Evolutionary conservation across 2,113 vertebrate genomes (phyloP), one percentile per base, ranked within the genome.

Genomic region (Hippocampus zosterae): DNA sequence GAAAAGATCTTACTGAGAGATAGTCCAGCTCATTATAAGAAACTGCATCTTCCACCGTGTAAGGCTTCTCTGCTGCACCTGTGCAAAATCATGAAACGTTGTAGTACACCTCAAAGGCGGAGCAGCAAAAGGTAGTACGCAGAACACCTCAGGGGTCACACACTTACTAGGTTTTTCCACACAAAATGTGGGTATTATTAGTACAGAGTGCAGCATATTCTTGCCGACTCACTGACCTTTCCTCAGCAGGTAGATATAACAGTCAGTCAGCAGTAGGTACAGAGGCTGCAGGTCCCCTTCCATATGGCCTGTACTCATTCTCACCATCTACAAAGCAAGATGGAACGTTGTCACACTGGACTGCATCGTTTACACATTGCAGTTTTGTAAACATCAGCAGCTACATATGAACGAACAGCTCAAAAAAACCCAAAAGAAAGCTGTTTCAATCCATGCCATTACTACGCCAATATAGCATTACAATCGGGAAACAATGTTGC

Each of bases 231-330:
- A 18, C 84, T 68, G 80, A 98, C 97, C 97, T 92, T 98, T 99
- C 57, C 97, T 92, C 52, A 99, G 93, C 74, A 99, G 90, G 84
- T 98, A 99, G 75, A 98, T 89, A 0, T 96, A 98, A 87, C 95
- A 97, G 85, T 98, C 96, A 0, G 97, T 99, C 76, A 99, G 92
- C 79, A 99, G 91, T 86, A 98, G 89, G 0, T 95, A 98, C 59
- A 99, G 90, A 8, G 97, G 94, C 90, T 98, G 96, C 68, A 98
- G 87, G 84, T 96, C 95, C 0, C 97, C 97, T 74, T 98, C 96
- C 97, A 97, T 98, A 77, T 99, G 97, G 42, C 96, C 97, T 0
- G 97, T 98, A 78, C 95, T 98, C 97, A 98, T 97, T 63, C 92
- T 93, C 85, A 97, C 82, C 97, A 99, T 98, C 97, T 98, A 72